These are phyloP conservation scores for Podarcis muralis DNA, from an alignment of 2,113 vertebrate genomes.

Conservation along the genomic window DNA sequence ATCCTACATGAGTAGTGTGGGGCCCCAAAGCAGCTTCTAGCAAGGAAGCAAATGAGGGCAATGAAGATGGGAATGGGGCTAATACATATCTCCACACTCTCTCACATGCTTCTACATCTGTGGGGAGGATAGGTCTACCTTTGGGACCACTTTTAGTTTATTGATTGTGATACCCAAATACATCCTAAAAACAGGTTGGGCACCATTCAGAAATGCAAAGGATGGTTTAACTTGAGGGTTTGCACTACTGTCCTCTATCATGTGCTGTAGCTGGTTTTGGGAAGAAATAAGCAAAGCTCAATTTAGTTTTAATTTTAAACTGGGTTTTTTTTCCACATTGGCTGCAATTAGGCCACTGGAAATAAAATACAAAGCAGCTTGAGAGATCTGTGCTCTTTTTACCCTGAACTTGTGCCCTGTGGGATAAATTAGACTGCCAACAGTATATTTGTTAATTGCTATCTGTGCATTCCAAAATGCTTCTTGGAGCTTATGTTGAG, in stretches of 20 bases:
- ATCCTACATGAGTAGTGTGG: too few relatives aligned
- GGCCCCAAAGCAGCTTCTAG: too few relatives aligned
- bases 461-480: conserved; percentile 52
- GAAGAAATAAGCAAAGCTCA: conserved; percentile 9
- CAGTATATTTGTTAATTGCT: conserved; percentile 63
- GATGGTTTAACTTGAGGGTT: conserved; percentile 6
- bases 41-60: too few relatives aligned
- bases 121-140: too few relatives aligned
- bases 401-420: conserved; percentile 44
- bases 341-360: conserved; percentile 34
- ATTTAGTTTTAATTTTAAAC: conserved; percentile 8
- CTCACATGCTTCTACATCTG: too few relatives aligned
- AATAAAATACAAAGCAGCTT: conserved; percentile 38
- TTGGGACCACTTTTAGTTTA: background rate
- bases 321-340: background rate
- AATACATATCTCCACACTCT: too few relatives aligned
- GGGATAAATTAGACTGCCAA: conserved; percentile 53
- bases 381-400: conserved; percentile 23
- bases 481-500: conserved; percentile 55
- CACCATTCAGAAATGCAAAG: too few relatives aligned
- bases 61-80: too few relatives aligned
- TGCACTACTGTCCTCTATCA: conserved; percentile 26
- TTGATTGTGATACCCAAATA: background rate
- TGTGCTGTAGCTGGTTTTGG: conserved; percentile 31
- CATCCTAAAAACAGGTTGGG: background rate